Evolutionary conservation across 92 coral and sea anemone species (phyloP).

Genomic region (Phenganax marumi): DNA sequence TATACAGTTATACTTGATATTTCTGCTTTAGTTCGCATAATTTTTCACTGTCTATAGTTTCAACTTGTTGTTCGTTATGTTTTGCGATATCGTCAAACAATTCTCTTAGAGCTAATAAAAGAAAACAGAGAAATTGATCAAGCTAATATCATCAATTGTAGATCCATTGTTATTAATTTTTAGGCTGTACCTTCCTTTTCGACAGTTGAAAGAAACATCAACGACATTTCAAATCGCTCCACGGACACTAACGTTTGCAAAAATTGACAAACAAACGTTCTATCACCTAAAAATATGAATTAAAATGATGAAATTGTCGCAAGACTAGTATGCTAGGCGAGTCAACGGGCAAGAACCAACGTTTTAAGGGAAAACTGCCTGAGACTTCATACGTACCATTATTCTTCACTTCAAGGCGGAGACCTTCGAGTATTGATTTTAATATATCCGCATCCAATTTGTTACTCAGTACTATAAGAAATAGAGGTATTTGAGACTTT

Average conservation of each 20-base stretch:
- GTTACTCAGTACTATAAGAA: slow-evolving; percentile 73
- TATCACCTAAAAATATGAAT: slow-evolving; percentile 62
- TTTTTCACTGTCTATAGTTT: neutral
- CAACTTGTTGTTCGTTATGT: slow-evolving; percentile 4
- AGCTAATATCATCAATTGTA: neutral
- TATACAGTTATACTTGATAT: slow-evolving; percentile 8
- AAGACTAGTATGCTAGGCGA: neutral
- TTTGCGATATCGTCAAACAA: slow-evolving; percentile 19
- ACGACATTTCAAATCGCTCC: slow-evolving; percentile 79
- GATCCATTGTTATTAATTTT: neutral
- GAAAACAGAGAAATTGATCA: neutral
- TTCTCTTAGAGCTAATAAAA: neutral
- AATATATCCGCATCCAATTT: slow-evolving; percentile 90
- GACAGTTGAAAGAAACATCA: slow-evolving; percentile 64
- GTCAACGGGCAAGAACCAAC: neutral
- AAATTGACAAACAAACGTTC: slow-evolving; percentile 63
- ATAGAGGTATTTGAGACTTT: neutral
- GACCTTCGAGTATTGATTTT: slow-evolving; percentile 65
- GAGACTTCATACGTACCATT: slow-evolving; percentile 59
- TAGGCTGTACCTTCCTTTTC: slow-evolving; percentile 56
- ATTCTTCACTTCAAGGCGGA: slow-evolving; percentile 64
- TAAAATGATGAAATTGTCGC: neutral
- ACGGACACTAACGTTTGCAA: slow-evolving; percentile 64
- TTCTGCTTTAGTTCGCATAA: neutral
- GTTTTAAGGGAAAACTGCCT: neutral